A percentile compares a stretch with the other conserved stretches of the same genome.
phyloP scores from a whole-genome alignment of 2,888 invertebrate species.

The Ornithoptera priamus region DNA sequence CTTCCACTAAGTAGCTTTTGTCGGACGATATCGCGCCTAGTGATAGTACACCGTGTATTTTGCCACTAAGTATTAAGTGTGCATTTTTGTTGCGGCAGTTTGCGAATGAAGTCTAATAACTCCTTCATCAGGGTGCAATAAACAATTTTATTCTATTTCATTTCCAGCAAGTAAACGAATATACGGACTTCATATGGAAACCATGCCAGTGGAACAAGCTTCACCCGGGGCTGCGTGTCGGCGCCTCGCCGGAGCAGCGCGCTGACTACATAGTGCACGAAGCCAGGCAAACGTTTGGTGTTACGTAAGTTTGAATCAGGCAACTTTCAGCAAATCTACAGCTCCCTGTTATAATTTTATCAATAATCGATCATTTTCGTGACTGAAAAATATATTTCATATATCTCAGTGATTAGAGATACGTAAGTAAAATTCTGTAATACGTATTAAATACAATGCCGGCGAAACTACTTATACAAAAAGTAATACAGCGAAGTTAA shows the following conservation, averaged over 20 bases:
- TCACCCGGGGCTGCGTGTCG: constrained; percentile 51
- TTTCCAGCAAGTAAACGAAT: constrained; percentile 56
- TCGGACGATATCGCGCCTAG: too few species aligned
- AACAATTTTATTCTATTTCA: background rate
- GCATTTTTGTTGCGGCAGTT: too few species aligned
- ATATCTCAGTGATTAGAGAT: background rate
- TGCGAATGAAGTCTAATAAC: too few species aligned
- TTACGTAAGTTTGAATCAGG: constrained; percentile 9
- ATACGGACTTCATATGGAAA: constrained; percentile 50
- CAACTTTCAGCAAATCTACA: background rate
- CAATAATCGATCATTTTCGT: background rate
- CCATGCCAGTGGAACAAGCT: constrained; percentile 46
- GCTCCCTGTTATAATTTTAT: constrained; percentile 4
- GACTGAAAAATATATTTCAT: background rate
- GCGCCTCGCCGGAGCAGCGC: constrained; percentile 42
- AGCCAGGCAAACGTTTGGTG: constrained; percentile 35
- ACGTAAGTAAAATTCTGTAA: too few species aligned
- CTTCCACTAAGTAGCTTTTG: too few species aligned
- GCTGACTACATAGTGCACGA: constrained; percentile 46
- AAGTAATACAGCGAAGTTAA: background rate
- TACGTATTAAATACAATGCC: background rate
- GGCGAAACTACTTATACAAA: background rate
- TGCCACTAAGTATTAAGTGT: too few species aligned
- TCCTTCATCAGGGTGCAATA: background rate
- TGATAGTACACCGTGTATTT: too few species aligned